Percentiles rank a stretch among this genome's conserved stretches.
Conservation (phyloP, 2,888 invertebrate species). For the Nemurella pictetii region DNA sequence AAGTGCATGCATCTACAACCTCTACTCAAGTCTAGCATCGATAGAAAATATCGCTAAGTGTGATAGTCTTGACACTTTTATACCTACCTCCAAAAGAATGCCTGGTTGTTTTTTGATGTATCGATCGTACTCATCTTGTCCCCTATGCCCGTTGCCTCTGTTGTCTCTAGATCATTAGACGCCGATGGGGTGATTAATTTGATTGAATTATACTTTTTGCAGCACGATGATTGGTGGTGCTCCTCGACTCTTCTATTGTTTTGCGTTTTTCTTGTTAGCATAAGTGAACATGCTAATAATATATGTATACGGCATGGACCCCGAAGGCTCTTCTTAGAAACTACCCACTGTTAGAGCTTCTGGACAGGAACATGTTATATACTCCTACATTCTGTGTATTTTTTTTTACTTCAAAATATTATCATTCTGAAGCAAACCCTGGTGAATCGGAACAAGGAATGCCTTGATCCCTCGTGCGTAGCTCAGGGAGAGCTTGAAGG, state of each 20-base stretch:
- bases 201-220: not conserved
- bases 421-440: not conserved
- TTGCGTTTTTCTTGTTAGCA: not conserved
- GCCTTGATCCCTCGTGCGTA: not conserved
- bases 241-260: constrained; percentile 1
- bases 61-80: not conserved
- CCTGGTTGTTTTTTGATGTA: not conserved
- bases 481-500: not conserved
- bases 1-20: not conserved
- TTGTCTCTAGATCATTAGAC: not conserved
- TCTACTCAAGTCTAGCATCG: not conserved
- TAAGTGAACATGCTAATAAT: not conserved
- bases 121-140: not conserved
- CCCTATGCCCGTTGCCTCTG: not conserved
- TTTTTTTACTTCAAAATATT: not conserved
- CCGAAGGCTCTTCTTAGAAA: not conserved
- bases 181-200: not conserved
- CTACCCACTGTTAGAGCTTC: not conserved
- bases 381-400: not conserved
- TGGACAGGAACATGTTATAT: not conserved
- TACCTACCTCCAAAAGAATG: not conserved
- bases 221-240: constrained; percentile 9
- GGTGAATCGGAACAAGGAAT: not conserved
- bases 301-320: not conserved
- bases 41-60: not conserved